Base-by-base conservation (phyloP, 2,113 vertebrate genomes). In the Cygnus atratus region DNA sequence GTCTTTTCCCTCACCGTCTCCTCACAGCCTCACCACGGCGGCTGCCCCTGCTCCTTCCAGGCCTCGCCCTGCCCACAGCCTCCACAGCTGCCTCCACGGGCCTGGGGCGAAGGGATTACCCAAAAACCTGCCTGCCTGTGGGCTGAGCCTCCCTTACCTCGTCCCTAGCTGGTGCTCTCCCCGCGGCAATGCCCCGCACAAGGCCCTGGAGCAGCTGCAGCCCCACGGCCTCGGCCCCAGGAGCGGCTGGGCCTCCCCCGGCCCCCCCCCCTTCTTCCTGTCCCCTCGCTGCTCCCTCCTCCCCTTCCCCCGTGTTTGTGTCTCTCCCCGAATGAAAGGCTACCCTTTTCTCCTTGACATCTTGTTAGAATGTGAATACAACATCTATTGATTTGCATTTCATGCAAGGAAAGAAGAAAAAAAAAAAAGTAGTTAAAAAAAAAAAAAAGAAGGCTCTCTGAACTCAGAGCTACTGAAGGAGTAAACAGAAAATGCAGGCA, bases 331-430 rank as follows among this genome's bases (percentile, higher is more conserved):
- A 96, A 98, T 98, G 95, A 98, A 98, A 98, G 97, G 96, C 97
- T 98, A 97, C 96, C 98, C 97, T 98, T 98, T 97, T 98, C 97
- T 97, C 96, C 96, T 97, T 97, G 96, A 97, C 97, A 91, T 97
- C 97, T 95, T 97, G 96, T 97, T 96, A 97, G 96, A 93, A 97
- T 96, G 90, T 93, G 97, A 98, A 97, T 98, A 93, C 97, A 96
- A 94, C 95, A 96, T 97, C 98, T 96, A 97, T 97, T 98, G 96
- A 98, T 98, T 98, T 97, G 96, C 97, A 97, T 98, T 97, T 98
- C 93, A 88, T 96, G 91, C 86, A 95, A 95, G 90, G 79, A 92
- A 95, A 92, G 73, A 16, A n/a, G 44, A 44, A 44, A 48, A 48
- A 29, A 55, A 52, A 73, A 91, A 86, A 80, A 59, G 8, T 16